Evolutionary conservation across 1,140 invertebrate genomes (phyloP).

Genomic region (Aphis gossypii): DNA sequence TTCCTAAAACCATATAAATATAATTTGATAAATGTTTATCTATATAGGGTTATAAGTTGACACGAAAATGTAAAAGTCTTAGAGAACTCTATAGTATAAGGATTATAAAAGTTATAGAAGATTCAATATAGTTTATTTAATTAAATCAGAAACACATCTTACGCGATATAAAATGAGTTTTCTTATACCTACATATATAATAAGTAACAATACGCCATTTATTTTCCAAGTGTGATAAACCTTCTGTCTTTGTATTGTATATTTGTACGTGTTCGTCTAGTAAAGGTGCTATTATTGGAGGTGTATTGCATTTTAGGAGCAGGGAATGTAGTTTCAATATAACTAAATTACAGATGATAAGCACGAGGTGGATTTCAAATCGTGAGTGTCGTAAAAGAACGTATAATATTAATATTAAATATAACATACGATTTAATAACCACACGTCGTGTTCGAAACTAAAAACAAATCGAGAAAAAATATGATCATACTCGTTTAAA

Average conservation of each 20-base stretch:
- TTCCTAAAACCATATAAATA: background rate
- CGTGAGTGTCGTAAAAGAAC: background rate
- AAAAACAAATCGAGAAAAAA: constrained; percentile 5
- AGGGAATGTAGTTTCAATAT: background rate
- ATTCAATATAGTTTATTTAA: constrained; percentile 3
- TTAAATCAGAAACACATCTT: background rate
- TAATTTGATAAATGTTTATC: background rate
- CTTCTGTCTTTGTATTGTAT: background rate
- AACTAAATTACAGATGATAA: background rate
- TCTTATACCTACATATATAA: background rate
- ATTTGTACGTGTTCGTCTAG: background rate
- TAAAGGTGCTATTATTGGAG: background rate
- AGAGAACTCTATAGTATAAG: background rate
- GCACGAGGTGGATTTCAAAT: background rate
- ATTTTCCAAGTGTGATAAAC: background rate
- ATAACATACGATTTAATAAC: background rate
- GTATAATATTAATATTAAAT: background rate
- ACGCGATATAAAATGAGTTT: background rate
- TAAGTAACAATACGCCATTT: background rate
- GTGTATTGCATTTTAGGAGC: background rate
- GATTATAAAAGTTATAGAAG: background rate
- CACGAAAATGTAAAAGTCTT: background rate
- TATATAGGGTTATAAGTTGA: background rate
- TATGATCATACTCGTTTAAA: constrained; percentile 42
- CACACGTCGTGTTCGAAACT: background rate